A percentile compares a stretch with the other conserved stretches of the same genome.
Conservation (phyloP, 2,113 vertebrate genomes). For the Rhagologus leucostigma region DNA sequence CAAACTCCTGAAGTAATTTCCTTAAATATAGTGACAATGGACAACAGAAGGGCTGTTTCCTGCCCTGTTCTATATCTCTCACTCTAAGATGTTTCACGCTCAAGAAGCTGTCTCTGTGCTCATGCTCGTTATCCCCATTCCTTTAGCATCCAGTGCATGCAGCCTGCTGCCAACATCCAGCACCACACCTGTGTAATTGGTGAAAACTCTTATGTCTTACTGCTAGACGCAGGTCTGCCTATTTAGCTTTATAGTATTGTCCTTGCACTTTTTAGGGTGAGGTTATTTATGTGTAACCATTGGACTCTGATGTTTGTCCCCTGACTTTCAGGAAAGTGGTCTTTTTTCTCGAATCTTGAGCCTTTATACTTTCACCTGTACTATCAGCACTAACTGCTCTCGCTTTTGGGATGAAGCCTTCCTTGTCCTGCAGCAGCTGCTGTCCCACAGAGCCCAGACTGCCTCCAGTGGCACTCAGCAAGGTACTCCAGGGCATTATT, state of each 20-base stretch:
- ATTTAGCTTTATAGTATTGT: background rate
- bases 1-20: background rate
- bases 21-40: background rate
- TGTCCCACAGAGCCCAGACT: background rate
- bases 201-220: background rate
- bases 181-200: background rate
- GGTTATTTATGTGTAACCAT: background rate
- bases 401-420: background rate
- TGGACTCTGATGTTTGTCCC: background rate
- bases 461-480: background rate
- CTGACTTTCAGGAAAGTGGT: background rate
- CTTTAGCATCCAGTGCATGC: background rate
- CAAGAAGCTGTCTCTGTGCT: background rate
- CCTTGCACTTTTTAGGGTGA: background rate
- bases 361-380: background rate
- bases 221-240: background rate
- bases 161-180: background rate
- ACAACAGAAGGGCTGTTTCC: background rate
- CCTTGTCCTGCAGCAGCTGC: background rate
- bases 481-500: background rate
- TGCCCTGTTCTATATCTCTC: background rate
- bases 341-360: background rate
- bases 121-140: fast-evolving
- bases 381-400: background rate
- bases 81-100: background rate